Conservation (phyloP, 2,113 vertebrate species). For the Meles meles region DNA sequence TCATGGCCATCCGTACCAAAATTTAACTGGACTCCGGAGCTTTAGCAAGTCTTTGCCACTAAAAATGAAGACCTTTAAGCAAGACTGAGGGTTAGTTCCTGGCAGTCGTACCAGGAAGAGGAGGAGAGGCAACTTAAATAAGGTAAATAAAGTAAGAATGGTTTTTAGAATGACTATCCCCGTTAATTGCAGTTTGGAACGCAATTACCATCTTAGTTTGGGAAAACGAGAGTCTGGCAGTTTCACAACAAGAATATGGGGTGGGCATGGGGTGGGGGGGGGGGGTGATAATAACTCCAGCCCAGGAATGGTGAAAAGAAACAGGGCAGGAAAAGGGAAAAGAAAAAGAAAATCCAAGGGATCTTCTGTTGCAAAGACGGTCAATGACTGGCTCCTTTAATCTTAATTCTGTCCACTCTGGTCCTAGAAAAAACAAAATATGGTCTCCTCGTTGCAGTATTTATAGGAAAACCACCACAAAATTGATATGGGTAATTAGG, state of each 20-base stretch:
- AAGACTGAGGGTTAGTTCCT: background rate
- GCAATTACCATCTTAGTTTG: background rate
- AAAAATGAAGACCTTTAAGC: background rate
- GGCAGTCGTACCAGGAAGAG: background rate
- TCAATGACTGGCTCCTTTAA: background rate
- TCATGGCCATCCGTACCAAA: background rate
- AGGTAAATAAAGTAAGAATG: background rate
- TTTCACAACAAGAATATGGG: background rate
- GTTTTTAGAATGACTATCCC: background rate
- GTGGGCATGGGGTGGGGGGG: background rate
- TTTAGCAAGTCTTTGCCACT: background rate
- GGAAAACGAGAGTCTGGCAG: background rate
- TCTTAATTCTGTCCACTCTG: background rate
- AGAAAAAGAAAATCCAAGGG: too few species aligned
- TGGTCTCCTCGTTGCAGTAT: background rate
- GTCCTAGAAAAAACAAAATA: background rate
- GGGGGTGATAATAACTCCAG: background rate
- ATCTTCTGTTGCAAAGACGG: background rate
- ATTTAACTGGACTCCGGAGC: background rate
- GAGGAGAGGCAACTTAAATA: background rate
- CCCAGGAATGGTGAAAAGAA: background rate
- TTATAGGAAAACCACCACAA: background rate
- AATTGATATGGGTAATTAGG: background rate
- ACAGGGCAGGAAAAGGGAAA: background rate
- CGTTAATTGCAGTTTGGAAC: background rate